Evolutionary conservation across 1,140 invertebrate species (phyloP).

Genomic region (Lethrus apterus): DNA sequence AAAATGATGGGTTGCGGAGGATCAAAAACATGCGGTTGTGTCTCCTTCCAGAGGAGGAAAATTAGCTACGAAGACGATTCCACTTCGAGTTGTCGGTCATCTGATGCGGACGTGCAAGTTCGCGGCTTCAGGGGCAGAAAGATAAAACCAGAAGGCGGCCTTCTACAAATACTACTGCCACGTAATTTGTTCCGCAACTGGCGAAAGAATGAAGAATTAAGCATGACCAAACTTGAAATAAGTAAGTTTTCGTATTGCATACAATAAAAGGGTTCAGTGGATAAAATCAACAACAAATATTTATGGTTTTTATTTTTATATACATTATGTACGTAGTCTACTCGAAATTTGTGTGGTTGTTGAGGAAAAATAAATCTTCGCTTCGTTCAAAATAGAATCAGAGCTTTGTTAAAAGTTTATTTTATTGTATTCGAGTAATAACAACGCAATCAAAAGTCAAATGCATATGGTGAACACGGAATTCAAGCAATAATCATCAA

Average conservation of each 20-base stretch:
- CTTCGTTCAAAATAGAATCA: neutral
- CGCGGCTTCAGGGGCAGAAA: neutral
- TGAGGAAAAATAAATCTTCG: neutral
- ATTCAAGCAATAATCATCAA: too few species aligned
- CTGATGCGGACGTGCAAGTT: constrained; percentile 12
- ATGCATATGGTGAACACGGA: too few species aligned
- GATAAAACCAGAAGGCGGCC: constrained; percentile 8
- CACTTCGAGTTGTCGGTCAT: constrained; percentile 12
- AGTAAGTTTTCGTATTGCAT: constrained; percentile 54
- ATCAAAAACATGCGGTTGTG: too few species aligned
- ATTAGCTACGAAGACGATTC: constrained; percentile 14
- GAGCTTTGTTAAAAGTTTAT: too few species aligned
- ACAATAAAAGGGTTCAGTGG: neutral
- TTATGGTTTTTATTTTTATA: neutral
- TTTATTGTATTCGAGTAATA: too few species aligned
- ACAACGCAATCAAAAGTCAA: too few species aligned
- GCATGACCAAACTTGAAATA: constrained; percentile 60
- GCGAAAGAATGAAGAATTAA: constrained; percentile 43
- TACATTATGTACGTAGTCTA: constrained; percentile 1
- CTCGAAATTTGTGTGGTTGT: neutral
- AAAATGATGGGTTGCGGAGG: too few species aligned
- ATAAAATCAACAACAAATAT: neutral
- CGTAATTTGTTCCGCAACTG: constrained; percentile 9
- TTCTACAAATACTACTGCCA: constrained; percentile 2
- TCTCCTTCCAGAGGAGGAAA: too few species aligned